These are phyloP conservation scores for Bubo scandiacus DNA, from an alignment of 2,113 vertebrate species.

Conservation along the genomic window DNA sequence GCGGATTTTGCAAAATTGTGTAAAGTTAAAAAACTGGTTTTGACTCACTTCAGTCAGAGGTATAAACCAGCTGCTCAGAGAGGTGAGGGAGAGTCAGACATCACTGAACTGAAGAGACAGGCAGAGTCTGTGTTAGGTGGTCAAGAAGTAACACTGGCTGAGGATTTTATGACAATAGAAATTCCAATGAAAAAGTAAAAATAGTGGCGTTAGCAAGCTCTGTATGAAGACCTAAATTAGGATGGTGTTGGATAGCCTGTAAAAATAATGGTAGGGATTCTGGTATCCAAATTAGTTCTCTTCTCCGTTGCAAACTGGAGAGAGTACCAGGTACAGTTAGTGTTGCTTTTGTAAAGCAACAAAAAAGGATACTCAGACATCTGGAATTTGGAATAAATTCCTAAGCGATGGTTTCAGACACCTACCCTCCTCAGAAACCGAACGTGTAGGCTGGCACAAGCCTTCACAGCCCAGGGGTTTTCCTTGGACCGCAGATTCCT, in stretches of 20 bases:
- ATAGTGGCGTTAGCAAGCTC: neutral
- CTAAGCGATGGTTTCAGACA: accelerated
- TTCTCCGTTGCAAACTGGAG: neutral
- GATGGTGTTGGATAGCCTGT: neutral
- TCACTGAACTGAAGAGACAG: slow-evolving; percentile 77
- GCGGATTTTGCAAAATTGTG: slow-evolving; percentile 80
- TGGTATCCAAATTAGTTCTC: neutral
- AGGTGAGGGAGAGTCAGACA: slow-evolving; percentile 63
- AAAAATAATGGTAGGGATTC: neutral
- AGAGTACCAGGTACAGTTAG: neutral
- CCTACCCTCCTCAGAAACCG: neutral
- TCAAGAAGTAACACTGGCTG: slow-evolving; percentile 82
- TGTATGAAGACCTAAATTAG: neutral
- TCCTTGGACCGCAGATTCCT: neutral
- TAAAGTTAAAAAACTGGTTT: slow-evolving; percentile 69
- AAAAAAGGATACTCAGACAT: neutral
- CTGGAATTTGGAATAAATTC: neutral
- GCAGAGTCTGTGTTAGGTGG: slow-evolving; percentile 74
- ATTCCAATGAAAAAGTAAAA: slow-evolving; percentile 74
- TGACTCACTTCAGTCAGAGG: slow-evolving; percentile 92
- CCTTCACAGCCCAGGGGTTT: accelerated
- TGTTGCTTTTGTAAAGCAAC: neutral
- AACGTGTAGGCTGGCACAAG: accelerated
- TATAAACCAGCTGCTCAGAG: slow-evolving; percentile 76
- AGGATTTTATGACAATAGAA: slow-evolving; percentile 87